Conservation (phyloP, 2,113 vertebrate species). For the Campylorhamphus procurvoides region DNA sequence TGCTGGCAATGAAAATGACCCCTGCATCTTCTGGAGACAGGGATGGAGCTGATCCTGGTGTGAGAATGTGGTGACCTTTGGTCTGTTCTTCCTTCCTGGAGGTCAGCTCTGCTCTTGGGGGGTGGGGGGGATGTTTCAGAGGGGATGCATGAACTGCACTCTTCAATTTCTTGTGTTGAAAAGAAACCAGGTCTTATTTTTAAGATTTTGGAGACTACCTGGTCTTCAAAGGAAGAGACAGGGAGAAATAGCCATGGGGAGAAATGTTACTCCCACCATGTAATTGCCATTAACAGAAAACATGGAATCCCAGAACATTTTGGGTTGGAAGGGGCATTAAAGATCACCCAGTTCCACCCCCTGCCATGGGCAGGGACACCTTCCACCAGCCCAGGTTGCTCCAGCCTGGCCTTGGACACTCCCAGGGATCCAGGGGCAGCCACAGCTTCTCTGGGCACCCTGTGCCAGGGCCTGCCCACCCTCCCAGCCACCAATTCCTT, state of each 20-base stretch:
- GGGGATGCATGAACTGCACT: neutral
- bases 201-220: neutral
- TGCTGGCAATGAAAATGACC: fast-evolving
- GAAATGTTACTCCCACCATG: neutral
- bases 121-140: neutral
- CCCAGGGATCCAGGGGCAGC: neutral
- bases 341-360: fast-evolving
- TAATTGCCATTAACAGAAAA: neutral
- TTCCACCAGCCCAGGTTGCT: fast-evolving
- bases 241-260: neutral
- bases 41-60: neutral
- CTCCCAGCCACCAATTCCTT: fast-evolving
- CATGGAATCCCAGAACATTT: neutral
- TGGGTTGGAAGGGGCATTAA: neutral
- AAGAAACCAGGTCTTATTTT: neutral
- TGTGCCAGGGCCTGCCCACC: neutral
- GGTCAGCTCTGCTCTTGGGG: neutral
- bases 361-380: neutral
- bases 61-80: neutral
- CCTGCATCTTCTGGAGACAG: neutral
- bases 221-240: neutral
- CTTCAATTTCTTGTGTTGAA: neutral
- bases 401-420: neutral
- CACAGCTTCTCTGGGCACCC: neutral
- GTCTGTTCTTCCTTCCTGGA: neutral